Evolutionary conservation across 1,140 invertebrate genomes (phyloP).

Genomic region (Manduca sexta): DNA sequence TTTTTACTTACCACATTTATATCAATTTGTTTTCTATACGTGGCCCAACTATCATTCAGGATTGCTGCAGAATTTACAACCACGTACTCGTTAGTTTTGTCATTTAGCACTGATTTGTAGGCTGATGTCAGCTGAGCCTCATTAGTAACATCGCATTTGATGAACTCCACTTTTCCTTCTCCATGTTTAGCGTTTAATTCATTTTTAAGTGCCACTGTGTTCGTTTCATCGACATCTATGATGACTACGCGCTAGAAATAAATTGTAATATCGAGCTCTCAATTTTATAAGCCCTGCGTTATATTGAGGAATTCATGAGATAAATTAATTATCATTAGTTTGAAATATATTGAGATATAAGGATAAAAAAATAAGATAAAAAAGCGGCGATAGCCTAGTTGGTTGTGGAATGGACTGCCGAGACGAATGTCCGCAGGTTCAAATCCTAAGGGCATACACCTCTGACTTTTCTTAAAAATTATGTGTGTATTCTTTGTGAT

Average conservation of each 20-base stretch:
- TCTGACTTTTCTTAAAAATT: too few relatives aligned
- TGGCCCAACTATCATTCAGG: slow-evolving; percentile 32
- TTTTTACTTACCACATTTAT: slow-evolving; percentile 37
- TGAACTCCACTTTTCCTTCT: slow-evolving; percentile 25
- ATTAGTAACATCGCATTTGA: slow-evolving; percentile 77
- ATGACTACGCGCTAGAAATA: slow-evolving; percentile 26
- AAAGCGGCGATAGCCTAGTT: too few relatives aligned
- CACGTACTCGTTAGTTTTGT: slow-evolving; percentile 18
- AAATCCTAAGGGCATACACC: too few relatives aligned
- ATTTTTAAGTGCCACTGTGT: slow-evolving; percentile 16
- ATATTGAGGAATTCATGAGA: too few relatives aligned
- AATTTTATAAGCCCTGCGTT: too few relatives aligned
- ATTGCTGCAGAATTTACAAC: slow-evolving; percentile 74
- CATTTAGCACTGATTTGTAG: slow-evolving; percentile 70
- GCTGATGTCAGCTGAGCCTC: slow-evolving; percentile 74
- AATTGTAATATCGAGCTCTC: too few relatives aligned
- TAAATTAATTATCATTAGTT: too few relatives aligned
- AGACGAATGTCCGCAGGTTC: too few relatives aligned
- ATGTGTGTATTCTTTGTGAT: too few relatives aligned
- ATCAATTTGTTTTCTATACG: slow-evolving; percentile 31
- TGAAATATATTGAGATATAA: too few relatives aligned
- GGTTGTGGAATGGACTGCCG: too few relatives aligned
- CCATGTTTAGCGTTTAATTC: slow-evolving; percentile 21
- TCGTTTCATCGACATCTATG: slow-evolving; percentile 22
- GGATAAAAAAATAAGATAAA: too few relatives aligned